phyloP scores from a whole-genome alignment of 2,888 invertebrate genomes.

The Pheosia gnoma region DNA sequence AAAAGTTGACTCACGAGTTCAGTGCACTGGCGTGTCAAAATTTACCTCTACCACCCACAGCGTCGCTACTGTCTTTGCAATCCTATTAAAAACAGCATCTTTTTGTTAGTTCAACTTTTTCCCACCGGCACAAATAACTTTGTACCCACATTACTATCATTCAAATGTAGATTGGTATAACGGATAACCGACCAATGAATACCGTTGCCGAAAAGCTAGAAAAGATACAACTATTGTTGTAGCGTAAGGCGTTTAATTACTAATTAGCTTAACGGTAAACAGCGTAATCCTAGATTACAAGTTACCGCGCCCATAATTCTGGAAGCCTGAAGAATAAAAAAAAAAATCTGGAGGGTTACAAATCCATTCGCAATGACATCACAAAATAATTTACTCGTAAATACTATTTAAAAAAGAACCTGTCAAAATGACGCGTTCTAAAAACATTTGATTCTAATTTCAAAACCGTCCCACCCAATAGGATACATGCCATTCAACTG shows the following conservation, averaged over 20 bases:
- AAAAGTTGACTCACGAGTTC: background rate
- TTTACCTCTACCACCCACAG: background rate
- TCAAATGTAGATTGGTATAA: background rate
- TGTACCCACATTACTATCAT: background rate
- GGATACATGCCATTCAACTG: constrained; percentile 20
- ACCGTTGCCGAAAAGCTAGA: background rate
- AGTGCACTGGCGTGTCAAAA: background rate
- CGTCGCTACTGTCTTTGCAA: background rate
- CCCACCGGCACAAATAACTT: background rate
- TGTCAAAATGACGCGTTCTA: no score
- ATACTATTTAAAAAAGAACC: no score
- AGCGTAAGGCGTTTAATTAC: background rate
- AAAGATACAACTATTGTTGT: background rate
- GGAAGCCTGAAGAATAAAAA: no score
- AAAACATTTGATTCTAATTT: constrained; percentile 13
- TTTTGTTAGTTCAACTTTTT: background rate
- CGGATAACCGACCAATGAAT: background rate
- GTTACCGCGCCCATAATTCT: background rate
- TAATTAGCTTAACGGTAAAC: background rate
- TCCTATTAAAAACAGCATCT: background rate
- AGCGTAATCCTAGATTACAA: background rate
- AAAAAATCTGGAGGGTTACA: no score
- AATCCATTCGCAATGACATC: no score
- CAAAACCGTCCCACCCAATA: constrained; percentile 14
- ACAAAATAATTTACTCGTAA: no score